These are phyloP conservation scores for Passerina amoena DNA, from an alignment of 2,113 vertebrate genomes.

Conservation along the genomic window DNA sequence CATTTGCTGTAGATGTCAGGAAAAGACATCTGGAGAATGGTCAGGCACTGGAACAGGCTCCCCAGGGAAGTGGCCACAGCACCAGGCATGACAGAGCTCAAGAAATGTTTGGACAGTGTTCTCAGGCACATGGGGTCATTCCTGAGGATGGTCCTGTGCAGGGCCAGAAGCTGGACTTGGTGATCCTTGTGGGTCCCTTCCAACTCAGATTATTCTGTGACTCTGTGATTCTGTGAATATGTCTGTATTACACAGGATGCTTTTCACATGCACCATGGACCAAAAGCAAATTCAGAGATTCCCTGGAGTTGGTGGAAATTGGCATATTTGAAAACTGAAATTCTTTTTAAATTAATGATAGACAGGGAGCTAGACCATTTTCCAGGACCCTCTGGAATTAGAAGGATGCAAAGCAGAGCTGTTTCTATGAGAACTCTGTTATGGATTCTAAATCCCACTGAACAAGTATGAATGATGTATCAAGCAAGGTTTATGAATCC, in stretches of 20 bases:
- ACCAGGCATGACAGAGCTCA: background rate
- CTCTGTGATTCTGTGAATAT: background rate
- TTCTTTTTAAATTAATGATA: background rate
- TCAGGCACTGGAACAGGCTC: background rate
- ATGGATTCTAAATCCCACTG: background rate
- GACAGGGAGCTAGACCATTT: background rate
- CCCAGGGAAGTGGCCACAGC: background rate
- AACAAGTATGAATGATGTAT: background rate
- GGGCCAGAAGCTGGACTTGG: fast-evolving
- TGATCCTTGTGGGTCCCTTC: too few species aligned
- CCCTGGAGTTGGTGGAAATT: background rate
- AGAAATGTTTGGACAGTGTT: background rate
- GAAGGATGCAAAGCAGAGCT: background rate
- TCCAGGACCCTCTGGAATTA: background rate
- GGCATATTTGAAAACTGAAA: background rate
- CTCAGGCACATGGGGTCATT: background rate
- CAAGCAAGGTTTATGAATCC: background rate
- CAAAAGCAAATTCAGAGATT: background rate
- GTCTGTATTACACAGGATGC: background rate
- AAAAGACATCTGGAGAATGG: background rate
- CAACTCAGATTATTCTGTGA: background rate
- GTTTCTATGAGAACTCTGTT: background rate
- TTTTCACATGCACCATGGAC: background rate
- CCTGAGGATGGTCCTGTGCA: background rate
- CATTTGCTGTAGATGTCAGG: background rate